Percentiles rank a stretch among this genome's conserved stretches.
Evolutionary conservation across 2,113 vertebrate species (phyloP).

Genomic region (Megaleporinus macrocephalus): DNA sequence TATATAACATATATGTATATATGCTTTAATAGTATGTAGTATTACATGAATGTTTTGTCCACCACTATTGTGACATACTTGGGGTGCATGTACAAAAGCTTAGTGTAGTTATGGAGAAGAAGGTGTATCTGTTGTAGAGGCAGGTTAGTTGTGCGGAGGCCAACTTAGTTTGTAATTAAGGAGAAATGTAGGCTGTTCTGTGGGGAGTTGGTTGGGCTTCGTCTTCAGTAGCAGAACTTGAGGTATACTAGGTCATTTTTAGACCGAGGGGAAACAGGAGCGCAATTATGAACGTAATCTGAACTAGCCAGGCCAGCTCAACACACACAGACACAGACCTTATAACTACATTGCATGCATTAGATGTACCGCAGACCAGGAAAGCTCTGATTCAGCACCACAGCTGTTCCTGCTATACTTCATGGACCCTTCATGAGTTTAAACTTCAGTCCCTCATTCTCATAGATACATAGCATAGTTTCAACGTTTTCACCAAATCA

Average conservation of each 20-base stretch:
- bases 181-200: too few relatives aligned
- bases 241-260: constrained; percentile 61
- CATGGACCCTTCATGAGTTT: not conserved
- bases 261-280: constrained; percentile 63
- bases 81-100: too few relatives aligned
- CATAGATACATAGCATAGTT: not conserved
- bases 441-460: not conserved
- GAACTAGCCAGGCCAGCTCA: constrained; percentile 55
- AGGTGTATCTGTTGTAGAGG: not conserved
- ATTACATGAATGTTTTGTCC: too few relatives aligned
- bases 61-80: too few relatives aligned
- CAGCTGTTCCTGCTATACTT: constrained; percentile 1
- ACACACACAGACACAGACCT: constrained; percentile 55
- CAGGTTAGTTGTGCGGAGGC: constrained; percentile 47
- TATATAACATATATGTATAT: too few relatives aligned
- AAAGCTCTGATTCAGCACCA: constrained; percentile 8
- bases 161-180: not conserved
- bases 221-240: not conserved
- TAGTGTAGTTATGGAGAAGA: too few relatives aligned
- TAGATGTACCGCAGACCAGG: not conserved
- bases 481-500: too few relatives aligned
- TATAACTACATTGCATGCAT: not conserved
- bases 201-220: constrained; percentile 54
- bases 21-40: too few relatives aligned
- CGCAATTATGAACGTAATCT: constrained; percentile 62